A percentile compares a stretch with the other conserved stretches of the same genome.
Conservation (phyloP, 1,140 invertebrate genomes). For the Potamilus streckersoni region DNA sequence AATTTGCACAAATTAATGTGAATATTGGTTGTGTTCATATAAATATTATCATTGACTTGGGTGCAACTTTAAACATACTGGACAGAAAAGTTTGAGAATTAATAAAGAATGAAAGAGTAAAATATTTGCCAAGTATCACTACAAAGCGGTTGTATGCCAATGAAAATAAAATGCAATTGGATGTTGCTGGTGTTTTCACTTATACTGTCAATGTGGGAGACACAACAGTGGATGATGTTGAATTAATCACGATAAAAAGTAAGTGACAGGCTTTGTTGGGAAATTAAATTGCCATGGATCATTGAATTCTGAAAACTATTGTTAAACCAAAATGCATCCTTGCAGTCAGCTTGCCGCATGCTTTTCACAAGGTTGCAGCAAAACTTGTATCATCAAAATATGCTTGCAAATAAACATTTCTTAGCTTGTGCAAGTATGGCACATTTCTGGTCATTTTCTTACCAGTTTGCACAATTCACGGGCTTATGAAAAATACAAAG, state of each 20-base stretch:
- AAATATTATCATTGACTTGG: conserved; percentile 17
- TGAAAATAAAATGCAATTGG: too few relatives aligned
- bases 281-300: conserved; percentile 7
- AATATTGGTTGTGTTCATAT: not conserved
- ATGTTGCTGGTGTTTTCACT: conserved; percentile 2
- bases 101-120: conserved; percentile 6
- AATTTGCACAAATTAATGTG: not conserved
- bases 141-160: too few relatives aligned
- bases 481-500: too few relatives aligned
- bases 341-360: too few relatives aligned
- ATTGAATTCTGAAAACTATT: conserved; percentile 7
- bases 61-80: conserved; percentile 20
- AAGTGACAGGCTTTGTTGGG: conserved; percentile 2
- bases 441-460: too few relatives aligned
- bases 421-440: too few relatives aligned
- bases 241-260: conserved; percentile 11
- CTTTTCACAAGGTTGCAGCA: too few relatives aligned
- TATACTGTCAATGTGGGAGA: not conserved
- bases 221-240: not conserved
- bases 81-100: conserved; percentile 14
- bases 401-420: too few relatives aligned
- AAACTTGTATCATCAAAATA: too few relatives aligned
- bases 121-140: not conserved
- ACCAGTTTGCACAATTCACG: too few relatives aligned
- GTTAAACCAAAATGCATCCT: not conserved